Base-by-base conservation (phyloP, 2,888 invertebrate species). In the Drosophila mayaguana region DNA sequence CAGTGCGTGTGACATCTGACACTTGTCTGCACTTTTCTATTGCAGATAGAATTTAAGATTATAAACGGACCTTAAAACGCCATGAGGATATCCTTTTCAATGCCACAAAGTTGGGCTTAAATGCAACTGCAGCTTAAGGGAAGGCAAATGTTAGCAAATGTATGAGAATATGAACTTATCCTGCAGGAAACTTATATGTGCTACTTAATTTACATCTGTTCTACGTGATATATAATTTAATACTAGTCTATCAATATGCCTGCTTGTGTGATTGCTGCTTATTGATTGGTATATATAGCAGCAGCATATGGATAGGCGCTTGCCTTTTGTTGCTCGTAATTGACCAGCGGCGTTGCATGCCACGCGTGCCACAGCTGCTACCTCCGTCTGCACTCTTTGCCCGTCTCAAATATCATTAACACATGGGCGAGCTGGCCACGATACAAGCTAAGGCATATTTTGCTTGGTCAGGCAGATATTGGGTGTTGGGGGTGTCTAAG, bases 1-100 rank as follows among this genome's bases (percentile, higher is more conserved):
- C 55, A 68, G 80, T 67, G 80, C 71, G 65, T 83, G 65, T 55
- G 62, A 83, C 80, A 78, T 70, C 71, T 83, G 88, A 80, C 88
- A 88, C 86, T 83, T 83, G 69, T 72, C 81, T 69, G 70, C 75
- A 85, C 63, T 78, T 78, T 73, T 74, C 64, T 53, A 70, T 57
- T 43, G 48, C 55, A 50, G 28, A 8, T 28, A 28, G 60, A 71
- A 76, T 64, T 76, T 61, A 48, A 71, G 59, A 50, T 69, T 60
- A 48, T 51, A 60, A 53, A 60, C 59, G 51, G 7, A 34, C 34
- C 32, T 34, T 11, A 34, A 34, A 34, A 11, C 32, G 32, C 11
- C 36, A 36, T 32, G 11, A 32, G 32, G 11, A 32, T 11, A 11
- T 32, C 11, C 32, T 11, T 11, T 32, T 32, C 11, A 3, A 32